Evolutionary conservation across 1,140 invertebrate genomes (phyloP).

Genomic region (Caenorhabditis inopinata): DNA sequence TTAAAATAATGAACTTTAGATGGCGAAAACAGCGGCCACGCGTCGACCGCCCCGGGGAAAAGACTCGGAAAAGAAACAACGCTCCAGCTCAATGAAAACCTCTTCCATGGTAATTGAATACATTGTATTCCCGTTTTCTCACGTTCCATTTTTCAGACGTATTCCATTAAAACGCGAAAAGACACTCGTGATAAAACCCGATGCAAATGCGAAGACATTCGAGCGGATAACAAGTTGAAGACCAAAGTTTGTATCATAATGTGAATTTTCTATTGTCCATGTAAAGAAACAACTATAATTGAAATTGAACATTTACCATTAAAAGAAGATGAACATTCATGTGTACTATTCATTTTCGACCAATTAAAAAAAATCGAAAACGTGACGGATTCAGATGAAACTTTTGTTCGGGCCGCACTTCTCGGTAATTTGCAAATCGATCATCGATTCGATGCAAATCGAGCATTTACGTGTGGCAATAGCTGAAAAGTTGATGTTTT

Average conservation of each 20-base stretch:
- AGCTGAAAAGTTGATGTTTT: too few species aligned
- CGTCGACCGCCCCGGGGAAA: not conserved
- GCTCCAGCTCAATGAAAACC: not conserved
- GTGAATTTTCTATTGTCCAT: not conserved
- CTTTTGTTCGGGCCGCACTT: too few species aligned
- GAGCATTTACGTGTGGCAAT: too few species aligned
- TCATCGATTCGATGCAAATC: too few species aligned
- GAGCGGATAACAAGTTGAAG: slow-evolving; percentile 32
- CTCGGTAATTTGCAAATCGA: too few species aligned
- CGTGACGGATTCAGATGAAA: too few species aligned
- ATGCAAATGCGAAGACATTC: slow-evolving; percentile 34
- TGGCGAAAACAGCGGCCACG: not conserved
- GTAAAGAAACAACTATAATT: too few species aligned
- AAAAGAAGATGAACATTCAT: too few species aligned
- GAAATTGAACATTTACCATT: too few species aligned
- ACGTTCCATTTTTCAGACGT: not conserved
- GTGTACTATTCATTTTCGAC: too few species aligned
- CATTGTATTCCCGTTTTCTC: not conserved
- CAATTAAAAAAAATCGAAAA: too few species aligned
- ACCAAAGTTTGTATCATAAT: slow-evolving; percentile 30
- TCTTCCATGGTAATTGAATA: not conserved
- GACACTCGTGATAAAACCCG: not conserved
- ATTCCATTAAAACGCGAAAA: not conserved
- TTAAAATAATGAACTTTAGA: not conserved
- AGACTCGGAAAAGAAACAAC: not conserved